Base-by-base conservation (phyloP, 2,797 vertebrate species). In the Pseudomugil tenellus region DNA sequence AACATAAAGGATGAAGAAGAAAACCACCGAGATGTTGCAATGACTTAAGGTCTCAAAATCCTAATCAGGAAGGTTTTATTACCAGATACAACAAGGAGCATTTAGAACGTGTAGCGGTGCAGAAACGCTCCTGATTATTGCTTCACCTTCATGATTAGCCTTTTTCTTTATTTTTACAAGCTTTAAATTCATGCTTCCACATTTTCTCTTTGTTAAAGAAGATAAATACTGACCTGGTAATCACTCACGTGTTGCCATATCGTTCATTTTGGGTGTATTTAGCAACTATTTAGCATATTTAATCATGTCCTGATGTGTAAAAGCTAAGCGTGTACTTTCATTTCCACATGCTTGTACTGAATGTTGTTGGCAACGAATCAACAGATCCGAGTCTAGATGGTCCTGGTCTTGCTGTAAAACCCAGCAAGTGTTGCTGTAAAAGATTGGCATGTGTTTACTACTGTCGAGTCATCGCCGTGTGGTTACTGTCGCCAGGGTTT, bases 401-500 rank as follows among this genome's bases (percentile, higher is more conserved):
- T 66, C 21, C 54, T 34, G 57, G 61, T 63, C 23, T 8, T 63
- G 58, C 71, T 70, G 69, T 70, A 77, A 74, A 71, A 32, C 53
- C 49, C 32, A 60, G 41, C 28, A 55, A 51, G 67, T 69, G 67
- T 74, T 35, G 17, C 14, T 59, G 67, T 41, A 54, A 66, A 49
- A 35, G 70, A 31, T 12, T 9, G 74, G 77, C 62, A 83, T 76
- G 81, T 74, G 84, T 85, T 84, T 85, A 83, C 73, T 79, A 32
- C 73, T 43, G 65, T 67, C 4, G 63, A 67, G 69, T 82, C 72
- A 26, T 61, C 41, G 65, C 71, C 62, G 39, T 85, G 80, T 63
- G 82, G 82, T 80, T 31, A 13, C 39, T n/a, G 75, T 19, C 59
- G 63, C 63, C 61, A 35, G 29, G 72, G 34, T 79, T 72, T 48